Conservation (phyloP, 2,888 invertebrate genomes). For the Rhagonycha fulva region DNA sequence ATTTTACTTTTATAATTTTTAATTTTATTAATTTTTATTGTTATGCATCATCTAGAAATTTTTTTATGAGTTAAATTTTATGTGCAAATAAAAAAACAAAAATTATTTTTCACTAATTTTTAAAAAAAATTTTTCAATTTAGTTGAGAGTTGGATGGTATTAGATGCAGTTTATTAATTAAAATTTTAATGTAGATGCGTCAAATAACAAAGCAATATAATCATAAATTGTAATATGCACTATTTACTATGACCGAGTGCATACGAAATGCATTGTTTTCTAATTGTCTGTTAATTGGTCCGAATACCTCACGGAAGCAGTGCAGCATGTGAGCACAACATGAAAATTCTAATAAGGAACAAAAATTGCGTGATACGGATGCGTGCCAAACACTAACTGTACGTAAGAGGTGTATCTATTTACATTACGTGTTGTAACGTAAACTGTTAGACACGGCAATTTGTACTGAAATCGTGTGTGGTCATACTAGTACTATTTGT, state of each 20-base stretch:
- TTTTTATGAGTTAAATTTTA: too few relatives aligned
- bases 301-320: conserved; percentile 39
- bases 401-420: conserved; percentile 41
- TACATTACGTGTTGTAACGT: conserved; percentile 42
- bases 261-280: conserved; percentile 39
- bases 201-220: conserved; percentile 20
- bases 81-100: too few relatives aligned
- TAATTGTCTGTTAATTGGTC: conserved; percentile 43
- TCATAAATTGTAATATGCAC: conserved; percentile 34
- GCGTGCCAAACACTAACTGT: conserved; percentile 38
- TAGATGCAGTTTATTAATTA: conserved; percentile 8
- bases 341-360: conserved; percentile 39
- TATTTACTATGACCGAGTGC: conserved; percentile 36
- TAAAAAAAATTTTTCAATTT: too few relatives aligned
- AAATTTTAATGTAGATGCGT: conserved; percentile 19
- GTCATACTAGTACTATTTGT: conserved; percentile 3
- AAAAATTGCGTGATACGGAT: conserved; percentile 41
- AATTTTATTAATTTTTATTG: too few relatives aligned
- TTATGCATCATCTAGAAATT: too few relatives aligned
- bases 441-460: conserved; percentile 36
- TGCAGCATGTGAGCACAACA: conserved; percentile 38
- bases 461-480: conserved; percentile 37
- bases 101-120: too few relatives aligned
- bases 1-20: too few relatives aligned
- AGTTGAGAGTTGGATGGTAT: neutral